Evolutionary conservation across 35 echinoderm and acorn worm genomes (phyloP).

Genomic region (Nesometra sesokonis): DNA sequence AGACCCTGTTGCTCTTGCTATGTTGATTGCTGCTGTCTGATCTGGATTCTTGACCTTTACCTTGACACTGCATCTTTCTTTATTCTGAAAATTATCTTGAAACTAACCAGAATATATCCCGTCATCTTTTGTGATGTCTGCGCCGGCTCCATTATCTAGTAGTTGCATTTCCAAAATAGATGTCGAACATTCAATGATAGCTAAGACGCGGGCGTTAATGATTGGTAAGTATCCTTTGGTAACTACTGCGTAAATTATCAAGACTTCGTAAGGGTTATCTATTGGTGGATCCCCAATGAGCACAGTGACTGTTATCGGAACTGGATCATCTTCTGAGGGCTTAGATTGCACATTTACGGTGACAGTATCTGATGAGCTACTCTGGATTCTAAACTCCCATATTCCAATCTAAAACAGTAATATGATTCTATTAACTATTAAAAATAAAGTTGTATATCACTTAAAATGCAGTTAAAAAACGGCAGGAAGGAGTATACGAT

Average conservation of each 20-base stretch:
- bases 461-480: no score
- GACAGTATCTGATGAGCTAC: not conserved
- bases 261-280: not conserved
- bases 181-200: conserved; percentile 22
- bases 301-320: not conserved
- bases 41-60: conserved; percentile 26
- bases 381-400: not conserved
- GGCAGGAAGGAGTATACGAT: no score
- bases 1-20: not conserved
- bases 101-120: conserved; percentile 55
- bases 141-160: conserved; percentile 49
- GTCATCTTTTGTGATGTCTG: conserved; percentile 60
- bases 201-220: conserved; percentile 30
- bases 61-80: conserved; percentile 30
- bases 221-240: conserved; percentile 40
- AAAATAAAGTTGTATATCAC: no score
- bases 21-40: not conserved
- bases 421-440: no score
- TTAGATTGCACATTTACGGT: conserved; percentile 17
- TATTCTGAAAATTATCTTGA: conserved; percentile 14
- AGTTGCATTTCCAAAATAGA: not conserved
- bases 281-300: not conserved
- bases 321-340: not conserved
- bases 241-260: conserved; percentile 29
- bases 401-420: not conserved